Evolutionary conservation across 2,888 invertebrate species (phyloP).

Genomic region (Ernsta delagoae): DNA sequence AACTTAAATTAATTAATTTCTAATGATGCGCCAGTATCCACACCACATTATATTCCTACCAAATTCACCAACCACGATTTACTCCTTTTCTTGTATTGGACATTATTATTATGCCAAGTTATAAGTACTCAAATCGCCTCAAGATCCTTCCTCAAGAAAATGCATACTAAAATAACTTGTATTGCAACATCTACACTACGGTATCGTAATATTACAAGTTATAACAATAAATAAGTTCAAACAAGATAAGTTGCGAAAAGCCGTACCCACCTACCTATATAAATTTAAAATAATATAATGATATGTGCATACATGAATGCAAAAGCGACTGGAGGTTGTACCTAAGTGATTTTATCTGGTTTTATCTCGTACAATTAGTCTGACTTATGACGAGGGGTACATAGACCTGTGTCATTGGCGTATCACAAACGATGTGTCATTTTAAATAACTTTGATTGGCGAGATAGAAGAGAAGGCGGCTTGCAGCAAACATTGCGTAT

Average conservation of each 20-base stretch:
- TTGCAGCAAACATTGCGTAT: too few species aligned
- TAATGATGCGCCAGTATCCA: too few species aligned
- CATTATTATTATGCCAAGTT: too few species aligned
- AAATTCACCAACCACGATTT: too few species aligned
- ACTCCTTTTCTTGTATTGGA: too few species aligned
- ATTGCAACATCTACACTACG: not conserved
- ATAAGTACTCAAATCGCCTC: too few species aligned
- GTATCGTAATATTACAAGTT: not conserved
- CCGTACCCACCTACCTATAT: not conserved
- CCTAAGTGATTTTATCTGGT: slow-evolving; percentile 33
- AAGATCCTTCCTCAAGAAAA: too few species aligned
- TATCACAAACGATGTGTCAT: slow-evolving; percentile 4
- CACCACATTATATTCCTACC: too few species aligned
- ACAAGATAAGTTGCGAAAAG: slow-evolving; percentile 21
- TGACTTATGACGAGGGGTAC: slow-evolving; percentile 29
- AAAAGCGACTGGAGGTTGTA: slow-evolving; percentile 17
- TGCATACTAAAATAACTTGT: too few species aligned
- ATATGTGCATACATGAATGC: slow-evolving; percentile 31
- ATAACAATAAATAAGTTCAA: slow-evolving; percentile 8
- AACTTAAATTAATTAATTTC: too few species aligned
- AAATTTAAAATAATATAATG: slow-evolving; percentile 26
- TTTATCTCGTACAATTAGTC: slow-evolving; percentile 33
- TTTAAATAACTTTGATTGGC: not conserved
- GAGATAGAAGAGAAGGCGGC: too few species aligned
- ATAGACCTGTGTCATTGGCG: not conserved